Evolutionary conservation across 2,797 vertebrate genomes (phyloP).

Genomic region (Valencia hispanica): DNA sequence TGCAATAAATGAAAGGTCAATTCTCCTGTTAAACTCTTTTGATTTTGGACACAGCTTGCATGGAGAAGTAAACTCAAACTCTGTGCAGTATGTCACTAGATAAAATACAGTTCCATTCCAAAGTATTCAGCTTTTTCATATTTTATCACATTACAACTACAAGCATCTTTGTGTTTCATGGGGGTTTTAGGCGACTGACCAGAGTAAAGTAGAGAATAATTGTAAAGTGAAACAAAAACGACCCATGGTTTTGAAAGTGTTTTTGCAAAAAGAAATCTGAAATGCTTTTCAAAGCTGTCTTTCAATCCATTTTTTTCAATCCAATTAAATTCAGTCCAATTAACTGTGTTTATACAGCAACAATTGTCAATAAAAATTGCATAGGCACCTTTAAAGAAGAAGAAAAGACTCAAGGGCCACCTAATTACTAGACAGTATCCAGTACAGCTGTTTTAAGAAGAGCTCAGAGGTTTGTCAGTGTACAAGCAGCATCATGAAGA

Average conservation of each 20-base stretch:
- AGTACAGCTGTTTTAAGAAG: background rate
- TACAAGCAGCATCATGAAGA: background rate
- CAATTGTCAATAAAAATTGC: background rate
- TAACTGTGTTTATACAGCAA: background rate
- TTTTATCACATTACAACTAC: background rate
- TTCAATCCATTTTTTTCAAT: background rate
- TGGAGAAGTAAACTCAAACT: conserved; percentile 30
- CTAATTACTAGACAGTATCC: background rate
- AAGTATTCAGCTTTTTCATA: background rate
- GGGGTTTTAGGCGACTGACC: background rate
- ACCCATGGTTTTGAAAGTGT: background rate
- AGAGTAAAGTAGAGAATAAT: background rate
- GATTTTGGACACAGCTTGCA: conserved; percentile 33
- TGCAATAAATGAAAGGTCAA: conserved; percentile 51
- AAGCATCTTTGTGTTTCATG: background rate
- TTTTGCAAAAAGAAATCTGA: background rate
- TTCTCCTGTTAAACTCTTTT: conserved; percentile 25
- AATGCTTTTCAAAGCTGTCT: background rate
- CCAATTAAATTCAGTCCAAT: background rate
- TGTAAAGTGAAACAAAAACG: background rate
- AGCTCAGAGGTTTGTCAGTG: background rate
- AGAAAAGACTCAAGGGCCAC: background rate
- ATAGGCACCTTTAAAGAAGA: no score
- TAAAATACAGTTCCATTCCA: background rate
- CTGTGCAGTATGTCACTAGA: background rate